Conservation (phyloP, 2,797 vertebrate species). For the Brachyalestes nurse region DNA sequence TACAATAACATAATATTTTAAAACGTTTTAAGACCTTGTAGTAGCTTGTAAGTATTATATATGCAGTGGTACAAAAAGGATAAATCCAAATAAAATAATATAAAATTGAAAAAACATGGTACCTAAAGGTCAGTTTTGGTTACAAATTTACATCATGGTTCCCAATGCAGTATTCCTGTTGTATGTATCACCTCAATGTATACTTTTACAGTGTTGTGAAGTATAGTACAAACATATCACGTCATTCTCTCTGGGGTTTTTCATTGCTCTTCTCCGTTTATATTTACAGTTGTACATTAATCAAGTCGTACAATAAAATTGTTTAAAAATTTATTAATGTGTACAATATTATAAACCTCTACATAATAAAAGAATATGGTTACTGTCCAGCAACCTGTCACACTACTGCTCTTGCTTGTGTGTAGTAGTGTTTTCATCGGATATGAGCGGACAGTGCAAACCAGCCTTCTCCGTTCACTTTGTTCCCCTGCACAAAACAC, state of each 20-base stretch:
- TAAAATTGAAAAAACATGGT: too few species aligned
- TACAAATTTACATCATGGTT: not conserved
- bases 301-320: not conserved
- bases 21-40: too few species aligned
- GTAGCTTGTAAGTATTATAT: not conserved
- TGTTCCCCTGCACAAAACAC: slow-evolving; percentile 74
- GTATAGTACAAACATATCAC: not conserved
- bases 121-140: too few species aligned
- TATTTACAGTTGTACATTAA: too few species aligned
- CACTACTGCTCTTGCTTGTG: not conserved
- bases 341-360: slow-evolving; percentile 34
- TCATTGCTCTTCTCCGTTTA: too few species aligned
- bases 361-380: not conserved
- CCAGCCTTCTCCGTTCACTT: slow-evolving; percentile 84
- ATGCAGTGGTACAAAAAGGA: not conserved
- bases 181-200: not conserved
- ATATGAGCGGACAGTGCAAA: slow-evolving; percentile 85
- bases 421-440: slow-evolving; percentile 61
- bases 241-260: too few species aligned
- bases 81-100: not conserved
- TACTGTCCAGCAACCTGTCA: not conserved
- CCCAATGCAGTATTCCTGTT: not conserved
- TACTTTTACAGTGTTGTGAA: slow-evolving; percentile 1
- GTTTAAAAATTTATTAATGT: slow-evolving; percentile 18
- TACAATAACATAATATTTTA: too few species aligned